Evolutionary conservation across 2,888 invertebrate species (phyloP).

Genomic region (Tachina fera): DNA sequence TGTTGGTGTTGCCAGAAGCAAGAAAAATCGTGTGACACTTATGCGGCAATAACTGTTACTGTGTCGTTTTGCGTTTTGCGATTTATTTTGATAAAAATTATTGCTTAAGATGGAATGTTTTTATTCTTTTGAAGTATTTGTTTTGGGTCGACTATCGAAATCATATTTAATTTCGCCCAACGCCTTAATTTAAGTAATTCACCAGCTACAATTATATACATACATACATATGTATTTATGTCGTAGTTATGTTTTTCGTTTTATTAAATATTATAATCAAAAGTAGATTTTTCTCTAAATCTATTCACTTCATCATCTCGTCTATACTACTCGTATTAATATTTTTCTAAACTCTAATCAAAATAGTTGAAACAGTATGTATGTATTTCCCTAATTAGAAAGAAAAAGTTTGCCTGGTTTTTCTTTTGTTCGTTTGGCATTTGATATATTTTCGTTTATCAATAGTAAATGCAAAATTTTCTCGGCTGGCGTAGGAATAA

Average conservation of each 20-base stretch:
- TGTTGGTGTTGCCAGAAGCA: too few relatives aligned
- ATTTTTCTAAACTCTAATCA: constrained; percentile 53
- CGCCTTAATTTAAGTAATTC: constrained; percentile 40
- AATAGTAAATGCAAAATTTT: constrained; percentile 58
- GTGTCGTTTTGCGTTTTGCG: too few relatives aligned
- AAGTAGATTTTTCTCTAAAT: constrained; percentile 6
- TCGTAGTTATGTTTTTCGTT: constrained; percentile 11
- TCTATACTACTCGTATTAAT: background rate
- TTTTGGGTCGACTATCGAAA: too few relatives aligned
- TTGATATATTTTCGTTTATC: constrained; percentile 29
- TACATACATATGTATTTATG: background rate
- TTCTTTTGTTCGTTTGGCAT: constrained; percentile 45
- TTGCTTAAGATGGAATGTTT: too few relatives aligned
- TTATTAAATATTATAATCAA: background rate
- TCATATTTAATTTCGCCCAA: background rate
- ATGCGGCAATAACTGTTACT: too few relatives aligned
- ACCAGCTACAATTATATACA: constrained; percentile 16
- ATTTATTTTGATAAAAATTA: too few relatives aligned
- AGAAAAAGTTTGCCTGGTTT: constrained; percentile 7
- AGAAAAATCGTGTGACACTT: too few relatives aligned
- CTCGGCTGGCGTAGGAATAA: constrained; percentile 50
- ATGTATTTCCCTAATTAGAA: constrained; percentile 49
- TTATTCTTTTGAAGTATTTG: too few relatives aligned
- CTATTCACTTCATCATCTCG: background rate
- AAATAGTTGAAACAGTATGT: constrained; percentile 58